Evolutionary conservation across 2,888 invertebrate genomes (phyloP).

Genomic region (Rapana venosa): DNA sequence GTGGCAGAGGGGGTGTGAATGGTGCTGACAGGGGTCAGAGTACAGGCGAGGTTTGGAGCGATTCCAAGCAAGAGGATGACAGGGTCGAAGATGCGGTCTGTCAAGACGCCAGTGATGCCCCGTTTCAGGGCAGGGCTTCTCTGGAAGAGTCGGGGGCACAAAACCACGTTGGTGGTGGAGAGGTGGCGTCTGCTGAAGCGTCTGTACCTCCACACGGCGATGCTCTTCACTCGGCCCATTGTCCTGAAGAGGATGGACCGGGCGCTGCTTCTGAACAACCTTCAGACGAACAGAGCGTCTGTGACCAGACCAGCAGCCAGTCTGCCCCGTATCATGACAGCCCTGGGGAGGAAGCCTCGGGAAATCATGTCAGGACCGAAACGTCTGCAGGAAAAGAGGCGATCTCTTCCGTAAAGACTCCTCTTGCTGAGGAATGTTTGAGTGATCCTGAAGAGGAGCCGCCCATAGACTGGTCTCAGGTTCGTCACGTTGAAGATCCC

Average conservation of each 20-base stretch:
- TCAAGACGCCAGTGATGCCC: background rate
- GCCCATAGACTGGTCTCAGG: slow-evolving; percentile 48
- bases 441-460: background rate
- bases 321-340: no score
- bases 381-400: background rate
- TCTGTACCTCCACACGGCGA: background rate
- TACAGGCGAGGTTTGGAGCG: background rate
- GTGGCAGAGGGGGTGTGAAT: background rate
- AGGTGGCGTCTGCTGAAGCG: background rate
- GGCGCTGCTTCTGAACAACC: background rate
- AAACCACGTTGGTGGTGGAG: background rate
- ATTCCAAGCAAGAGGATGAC: background rate
- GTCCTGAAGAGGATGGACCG: background rate
- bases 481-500: slow-evolving; percentile 62
- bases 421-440: background rate
- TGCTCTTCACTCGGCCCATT: background rate
- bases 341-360: background rate
- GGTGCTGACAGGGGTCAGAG: background rate
- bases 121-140: background rate
- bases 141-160: background rate
- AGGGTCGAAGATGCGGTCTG: background rate
- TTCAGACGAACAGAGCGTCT: background rate
- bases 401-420: background rate
- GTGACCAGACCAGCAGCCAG: background rate
- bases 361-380: background rate